These are phyloP conservation scores for Bombus fervidus DNA, from an alignment of 1,140 invertebrate genomes.

Conservation along the genomic window DNA sequence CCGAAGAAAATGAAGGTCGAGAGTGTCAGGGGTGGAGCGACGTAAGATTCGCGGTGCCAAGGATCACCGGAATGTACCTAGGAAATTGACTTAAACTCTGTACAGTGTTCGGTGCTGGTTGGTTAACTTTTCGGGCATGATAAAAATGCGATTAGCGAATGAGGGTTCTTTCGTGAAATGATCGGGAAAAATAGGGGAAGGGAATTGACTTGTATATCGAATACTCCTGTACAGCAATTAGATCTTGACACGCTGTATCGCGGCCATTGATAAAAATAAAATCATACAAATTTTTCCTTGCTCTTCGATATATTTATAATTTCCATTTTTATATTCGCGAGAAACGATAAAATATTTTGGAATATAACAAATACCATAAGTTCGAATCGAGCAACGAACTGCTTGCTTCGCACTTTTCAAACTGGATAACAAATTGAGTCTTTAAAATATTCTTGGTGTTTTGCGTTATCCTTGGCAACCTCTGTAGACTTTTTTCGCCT, in stretches of 20 bases:
- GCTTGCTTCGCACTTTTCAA: not conserved
- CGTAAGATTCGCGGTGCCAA: not conserved
- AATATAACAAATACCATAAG: too few relatives aligned
- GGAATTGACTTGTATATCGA: not conserved
- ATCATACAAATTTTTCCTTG: not conserved
- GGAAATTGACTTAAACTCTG: constrained; percentile 20
- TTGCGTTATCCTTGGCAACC: not conserved
- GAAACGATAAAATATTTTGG: too few relatives aligned
- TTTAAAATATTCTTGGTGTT: not conserved
- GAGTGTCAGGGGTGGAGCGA: not conserved
- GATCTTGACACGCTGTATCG: not conserved
- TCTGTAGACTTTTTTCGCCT: not conserved
- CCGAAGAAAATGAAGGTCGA: not conserved
- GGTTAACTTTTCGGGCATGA: not conserved
- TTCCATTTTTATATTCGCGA: too few relatives aligned
- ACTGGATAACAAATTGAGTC: not conserved
- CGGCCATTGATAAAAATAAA: not conserved
- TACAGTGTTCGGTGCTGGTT: not conserved
- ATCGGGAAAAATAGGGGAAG: not conserved
- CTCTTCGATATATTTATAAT: not conserved
- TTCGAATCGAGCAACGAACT: too few relatives aligned
- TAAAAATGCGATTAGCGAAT: not conserved
- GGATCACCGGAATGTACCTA: not conserved
- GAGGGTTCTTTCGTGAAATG: not conserved
- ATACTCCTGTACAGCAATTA: too few relatives aligned